Evolutionary conservation across 1,140 invertebrate genomes (phyloP), one percentile per base, ranked within the genome.

Genomic region (Drosophila bocqueti): DNA sequence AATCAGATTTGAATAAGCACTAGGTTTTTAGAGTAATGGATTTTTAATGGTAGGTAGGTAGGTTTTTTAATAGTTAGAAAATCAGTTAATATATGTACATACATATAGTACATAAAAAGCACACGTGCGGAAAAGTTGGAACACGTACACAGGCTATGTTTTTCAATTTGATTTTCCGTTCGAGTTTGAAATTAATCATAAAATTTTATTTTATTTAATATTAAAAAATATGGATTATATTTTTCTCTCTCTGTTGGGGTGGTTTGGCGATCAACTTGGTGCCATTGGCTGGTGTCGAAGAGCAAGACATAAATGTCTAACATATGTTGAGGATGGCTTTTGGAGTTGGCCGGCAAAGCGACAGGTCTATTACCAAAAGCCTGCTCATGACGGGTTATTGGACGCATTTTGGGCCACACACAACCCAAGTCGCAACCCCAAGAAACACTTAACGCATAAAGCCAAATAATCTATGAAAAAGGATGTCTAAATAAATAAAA

Each of bases 221-320:
- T 47, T 21, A 3, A 0, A 5, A 0, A 29, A 21, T 7, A 1
- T 3, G 8, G 1, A 2, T 11, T 15, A 3, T 3, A n/a, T 18
- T 63, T 68, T 65, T 21, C 26, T 24, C 15, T 52, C 63, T 45
- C 47, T 69, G 67, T 68, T 15, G 11, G 29, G 29, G n/a, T 62
- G 31, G 24, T n/a, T 4, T 29, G 34, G 36, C 21, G 36, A 40
- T 43, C 34, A 8, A 42, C 21, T 72, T 4, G 50, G 26, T 11
- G 46, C 59, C 68, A 62, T 66, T 60, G 62, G 63, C 58, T 78
- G 76, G 76, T 87, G 83, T 80, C 46, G 83, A 87, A 87, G 77
- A 69, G 40, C 83, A 87, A 80, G 71, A 83, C 83, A 87, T 86
- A 80, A 86, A 86, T 86, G 83, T 86, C 83, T 68, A 77, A 79